phyloP scores from a whole-genome alignment of 2,888 invertebrate species.

The Drosophila flavopinicola region DNA sequence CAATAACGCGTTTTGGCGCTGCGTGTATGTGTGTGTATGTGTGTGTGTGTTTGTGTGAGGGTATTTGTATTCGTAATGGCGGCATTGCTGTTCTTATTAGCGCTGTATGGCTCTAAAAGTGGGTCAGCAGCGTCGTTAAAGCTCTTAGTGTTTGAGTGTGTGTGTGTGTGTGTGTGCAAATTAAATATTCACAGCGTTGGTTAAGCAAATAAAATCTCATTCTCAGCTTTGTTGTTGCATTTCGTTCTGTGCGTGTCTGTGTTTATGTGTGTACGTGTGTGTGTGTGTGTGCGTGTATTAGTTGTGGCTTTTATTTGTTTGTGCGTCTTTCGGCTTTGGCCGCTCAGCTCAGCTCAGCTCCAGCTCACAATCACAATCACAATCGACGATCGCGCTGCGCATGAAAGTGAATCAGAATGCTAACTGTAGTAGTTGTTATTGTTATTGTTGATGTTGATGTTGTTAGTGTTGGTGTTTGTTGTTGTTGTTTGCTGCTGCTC shows the following conservation, averaged over 20 bases:
- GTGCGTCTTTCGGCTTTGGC: slow-evolving; percentile 44
- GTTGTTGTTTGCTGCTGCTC: slow-evolving; percentile 34
- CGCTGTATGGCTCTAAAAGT: slow-evolving; percentile 65
- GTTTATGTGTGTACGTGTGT: slow-evolving; percentile 13
- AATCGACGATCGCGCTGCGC: slow-evolving; percentile 65
- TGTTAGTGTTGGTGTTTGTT: slow-evolving; percentile 21
- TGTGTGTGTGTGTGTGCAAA: slow-evolving; percentile 65
- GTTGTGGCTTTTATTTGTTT: slow-evolving; percentile 44
- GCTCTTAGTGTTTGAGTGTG: slow-evolving; percentile 24
- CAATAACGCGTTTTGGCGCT: slow-evolving; percentile 57
- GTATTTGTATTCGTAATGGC: slow-evolving; percentile 70
- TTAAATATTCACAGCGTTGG: slow-evolving; percentile 78
- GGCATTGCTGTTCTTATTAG: slow-evolving; percentile 70
- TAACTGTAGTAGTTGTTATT: slow-evolving; percentile 42
- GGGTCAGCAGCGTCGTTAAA: slow-evolving; percentile 77
- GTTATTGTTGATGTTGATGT: slow-evolving; percentile 19
- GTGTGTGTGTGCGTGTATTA: slow-evolving; percentile 13
- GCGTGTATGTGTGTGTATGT: slow-evolving; percentile 11
- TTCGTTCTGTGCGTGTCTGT: slow-evolving; percentile 49
- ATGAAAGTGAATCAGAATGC: slow-evolving; percentile 79
- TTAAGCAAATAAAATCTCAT: slow-evolving; percentile 75
- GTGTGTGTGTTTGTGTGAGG: slow-evolving; percentile 31
- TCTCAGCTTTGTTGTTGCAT: slow-evolving; percentile 63
- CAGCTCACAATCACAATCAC: slow-evolving; percentile 35
- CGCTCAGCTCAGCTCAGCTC: slow-evolving; percentile 42